Conservation (phyloP, 2,888 invertebrate species). For the Meteorus cinctellus region DNA sequence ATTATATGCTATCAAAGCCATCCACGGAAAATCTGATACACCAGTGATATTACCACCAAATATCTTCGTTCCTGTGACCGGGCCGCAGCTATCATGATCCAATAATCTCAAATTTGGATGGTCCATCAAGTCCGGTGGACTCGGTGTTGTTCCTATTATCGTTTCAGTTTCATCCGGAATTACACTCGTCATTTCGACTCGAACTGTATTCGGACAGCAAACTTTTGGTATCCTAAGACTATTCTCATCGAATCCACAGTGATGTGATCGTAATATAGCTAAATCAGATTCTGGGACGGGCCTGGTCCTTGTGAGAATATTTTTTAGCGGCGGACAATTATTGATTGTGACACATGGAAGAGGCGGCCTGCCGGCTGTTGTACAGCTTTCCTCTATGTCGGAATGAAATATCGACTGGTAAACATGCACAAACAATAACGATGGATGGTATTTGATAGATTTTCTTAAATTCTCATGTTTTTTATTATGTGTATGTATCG, state of each 20-base stretch:
- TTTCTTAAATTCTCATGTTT: not conserved
- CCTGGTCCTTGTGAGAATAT: conserved; percentile 61
- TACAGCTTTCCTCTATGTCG: conserved; percentile 57
- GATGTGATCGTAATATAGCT: conserved; percentile 67
- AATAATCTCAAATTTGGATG: conserved; percentile 72
- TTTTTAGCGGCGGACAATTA: conserved; percentile 65
- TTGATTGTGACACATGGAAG: conserved; percentile 72
- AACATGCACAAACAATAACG: not conserved
- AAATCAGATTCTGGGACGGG: conserved; percentile 56
- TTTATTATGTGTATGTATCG: not conserved
- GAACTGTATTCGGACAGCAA: conserved; percentile 62
- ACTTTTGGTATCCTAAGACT: conserved; percentile 72
- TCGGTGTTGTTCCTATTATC: conserved; percentile 22
- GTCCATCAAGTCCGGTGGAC: conserved; percentile 68
- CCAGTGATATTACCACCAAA: conserved; percentile 78
- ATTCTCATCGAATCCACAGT: conserved; percentile 73
- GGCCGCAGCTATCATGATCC: conserved; percentile 76
- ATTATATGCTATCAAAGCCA: conserved; percentile 81
- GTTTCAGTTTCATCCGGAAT: not conserved
- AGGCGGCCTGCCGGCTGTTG: conserved; percentile 59
- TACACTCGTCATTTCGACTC: conserved; percentile 15
- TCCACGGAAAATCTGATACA: conserved; percentile 83
- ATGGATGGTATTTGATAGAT: not conserved
- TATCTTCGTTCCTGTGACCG: conserved; percentile 76
- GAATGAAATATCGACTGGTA: conserved; percentile 48